Conservation (phyloP, 1,140 invertebrate genomes). For the Eueides isabella region DNA sequence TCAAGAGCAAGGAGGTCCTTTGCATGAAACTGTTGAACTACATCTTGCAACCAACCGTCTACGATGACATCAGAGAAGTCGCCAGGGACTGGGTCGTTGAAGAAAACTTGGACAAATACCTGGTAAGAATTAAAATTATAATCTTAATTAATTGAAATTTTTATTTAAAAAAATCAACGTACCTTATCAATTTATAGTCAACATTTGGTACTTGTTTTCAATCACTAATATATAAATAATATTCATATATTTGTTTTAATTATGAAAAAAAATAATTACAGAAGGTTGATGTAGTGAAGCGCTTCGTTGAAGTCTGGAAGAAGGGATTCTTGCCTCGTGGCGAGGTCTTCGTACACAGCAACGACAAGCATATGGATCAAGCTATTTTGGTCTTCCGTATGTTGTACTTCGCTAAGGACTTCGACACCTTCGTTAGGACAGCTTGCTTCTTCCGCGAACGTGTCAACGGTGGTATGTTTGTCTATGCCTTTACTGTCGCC, state of each 20-base stretch:
- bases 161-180: too few relatives aligned
- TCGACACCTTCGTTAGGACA: slow-evolving; percentile 85
- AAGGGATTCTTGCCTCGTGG: slow-evolving; percentile 80
- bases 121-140: slow-evolving; percentile 46
- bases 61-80: slow-evolving; percentile 70
- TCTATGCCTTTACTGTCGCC: slow-evolving; percentile 84
- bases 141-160: background rate
- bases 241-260: background rate
- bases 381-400: slow-evolving; percentile 83
- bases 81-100: slow-evolving; percentile 64
- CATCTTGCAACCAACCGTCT: slow-evolving; percentile 72
- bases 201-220: too few relatives aligned
- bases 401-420: slow-evolving; percentile 85
- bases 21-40: slow-evolving; percentile 72
- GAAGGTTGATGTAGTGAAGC: slow-evolving; percentile 68
- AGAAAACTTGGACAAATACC: slow-evolving; percentile 68
- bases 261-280: slow-evolving; percentile 43
- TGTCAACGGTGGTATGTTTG: slow-evolving; percentile 85
- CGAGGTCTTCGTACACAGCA: slow-evolving; percentile 82
- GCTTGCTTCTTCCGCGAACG: slow-evolving; percentile 85
- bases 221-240: too few relatives aligned
- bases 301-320: slow-evolving; percentile 65
- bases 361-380: slow-evolving; percentile 82
- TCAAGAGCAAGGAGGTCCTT: slow-evolving; percentile 65
- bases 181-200: too few relatives aligned